Base-by-base conservation (phyloP, 2,888 invertebrate species). In the Pyrochroa serraticornis region DNA sequence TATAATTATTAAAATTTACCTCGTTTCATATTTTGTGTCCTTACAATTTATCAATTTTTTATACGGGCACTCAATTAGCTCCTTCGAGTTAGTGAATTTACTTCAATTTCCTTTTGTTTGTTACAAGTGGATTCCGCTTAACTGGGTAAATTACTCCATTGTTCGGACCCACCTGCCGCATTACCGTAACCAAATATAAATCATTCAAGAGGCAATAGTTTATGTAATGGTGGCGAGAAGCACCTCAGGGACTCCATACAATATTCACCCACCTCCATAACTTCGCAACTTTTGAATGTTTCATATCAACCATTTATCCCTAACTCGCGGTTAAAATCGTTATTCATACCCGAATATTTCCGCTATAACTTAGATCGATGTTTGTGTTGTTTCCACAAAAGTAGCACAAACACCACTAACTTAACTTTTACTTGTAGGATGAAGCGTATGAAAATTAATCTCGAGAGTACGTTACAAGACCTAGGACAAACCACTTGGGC, bases 371-470 rank as follows among this genome's bases (percentile, higher is more conserved):
- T 35, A 3, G 10, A 35, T 35, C 36, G n/a, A 35, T 9, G n/a
- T 41, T 6, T 13, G 7, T 38, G 13, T 12, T 7, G 7, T 9
- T 14, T 14, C 9, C 10, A 2, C 3, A 10, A 38, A 9, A 8
- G 9, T 9, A 13, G 22, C 30, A 10, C 12, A 1, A 33, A 35
- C 10, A 30, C 7, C 13, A 10, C n/a, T 6, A 45, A 45, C 9
- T 32, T 3, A 34, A 14, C 35, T 22, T 13, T 6, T 47, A 9
- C 13, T 37, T 47, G 5, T 7, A 42, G 37, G 30, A 47, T 68
- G 66, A 69, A 72, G 54, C 66, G 68, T 44, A 52, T 46, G 32
- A 70, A 66, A 63, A 63, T 73, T 53, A 71, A 73, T 63, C 56
- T 72, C 39, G 55, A 54, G 31, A 49, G 48, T 48, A 57, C 58